Evolutionary conservation across 1,140 invertebrate species (phyloP).

Genomic region (Drosophila albomicans): DNA sequence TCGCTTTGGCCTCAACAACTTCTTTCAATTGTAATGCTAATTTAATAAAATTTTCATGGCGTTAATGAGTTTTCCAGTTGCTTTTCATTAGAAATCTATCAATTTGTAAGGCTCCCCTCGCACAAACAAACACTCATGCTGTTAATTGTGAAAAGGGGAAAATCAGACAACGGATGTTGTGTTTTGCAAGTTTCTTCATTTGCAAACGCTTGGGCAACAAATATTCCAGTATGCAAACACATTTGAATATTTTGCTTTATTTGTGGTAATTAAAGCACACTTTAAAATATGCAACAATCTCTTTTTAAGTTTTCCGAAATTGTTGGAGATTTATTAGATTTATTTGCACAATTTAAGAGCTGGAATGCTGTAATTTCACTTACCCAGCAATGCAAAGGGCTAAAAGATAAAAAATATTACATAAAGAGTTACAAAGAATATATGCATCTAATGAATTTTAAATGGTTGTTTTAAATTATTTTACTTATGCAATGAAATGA

Average conservation of each 20-base stretch:
- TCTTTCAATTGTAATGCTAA: constrained; percentile 31
- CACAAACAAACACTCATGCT: not conserved
- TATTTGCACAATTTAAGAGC: constrained; percentile 15
- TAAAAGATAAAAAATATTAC: not conserved
- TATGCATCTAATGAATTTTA: not conserved
- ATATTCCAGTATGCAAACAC: not conserved
- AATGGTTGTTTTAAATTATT: too few species aligned
- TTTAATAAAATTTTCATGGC: constrained; percentile 50
- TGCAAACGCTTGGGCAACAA: constrained; percentile 1
- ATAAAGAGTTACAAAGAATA: not conserved
- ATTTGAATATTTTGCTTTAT: not conserved
- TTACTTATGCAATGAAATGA: not conserved
- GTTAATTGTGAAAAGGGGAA: not conserved
- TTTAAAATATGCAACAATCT: constrained; percentile 17
- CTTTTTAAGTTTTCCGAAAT: not conserved
- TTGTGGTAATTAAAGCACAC: not conserved
- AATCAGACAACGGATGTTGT: not conserved
- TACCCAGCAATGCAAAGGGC: not conserved
- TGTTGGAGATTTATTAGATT: constrained; percentile 12
- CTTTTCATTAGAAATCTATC: constrained; percentile 34
- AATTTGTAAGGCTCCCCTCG: constrained; percentile 21
- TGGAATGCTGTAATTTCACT: not conserved
- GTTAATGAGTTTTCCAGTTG: constrained; percentile 46
- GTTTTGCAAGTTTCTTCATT: not conserved
- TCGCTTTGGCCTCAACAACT: constrained; percentile 16